Conservation (phyloP, 2,797 vertebrate genomes). For the Tinamus major region DNA sequence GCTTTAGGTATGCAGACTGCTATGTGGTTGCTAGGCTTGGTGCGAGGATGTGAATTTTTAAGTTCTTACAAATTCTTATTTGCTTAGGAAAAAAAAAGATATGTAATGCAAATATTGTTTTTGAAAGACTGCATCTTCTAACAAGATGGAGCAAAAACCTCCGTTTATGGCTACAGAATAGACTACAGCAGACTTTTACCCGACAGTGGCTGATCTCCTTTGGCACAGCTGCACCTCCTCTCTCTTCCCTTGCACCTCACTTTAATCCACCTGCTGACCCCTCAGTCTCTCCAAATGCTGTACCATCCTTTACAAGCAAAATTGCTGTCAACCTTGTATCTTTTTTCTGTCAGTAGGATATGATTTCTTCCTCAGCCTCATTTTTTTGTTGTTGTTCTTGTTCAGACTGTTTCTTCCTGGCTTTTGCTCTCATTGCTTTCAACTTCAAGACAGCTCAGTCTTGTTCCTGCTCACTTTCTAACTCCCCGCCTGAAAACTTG, state of each 20-base stretch:
- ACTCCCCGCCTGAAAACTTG: fast-evolving
- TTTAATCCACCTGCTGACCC: not conserved
- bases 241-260: not conserved
- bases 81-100: not conserved
- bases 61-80: not conserved
- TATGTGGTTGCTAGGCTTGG: not conserved
- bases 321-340: not conserved
- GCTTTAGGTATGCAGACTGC: not conserved
- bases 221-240: not conserved
- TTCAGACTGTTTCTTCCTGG: not conserved
- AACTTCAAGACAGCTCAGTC: not conserved
- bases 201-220: not conserved
- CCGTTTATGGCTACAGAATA: not conserved
- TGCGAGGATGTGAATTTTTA: not conserved
- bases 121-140: not conserved
- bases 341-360: not conserved
- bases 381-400: not conserved
- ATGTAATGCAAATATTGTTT: not conserved
- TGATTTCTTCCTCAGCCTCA: not conserved
- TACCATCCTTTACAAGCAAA: not conserved
- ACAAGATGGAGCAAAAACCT: not conserved
- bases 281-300: not conserved
- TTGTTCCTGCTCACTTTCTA: not conserved
- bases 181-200: not conserved
- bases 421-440: not conserved